These are phyloP conservation scores for Loxodonta africana DNA, from an alignment of 2,113 vertebrate species.

Conservation along the genomic window DNA sequence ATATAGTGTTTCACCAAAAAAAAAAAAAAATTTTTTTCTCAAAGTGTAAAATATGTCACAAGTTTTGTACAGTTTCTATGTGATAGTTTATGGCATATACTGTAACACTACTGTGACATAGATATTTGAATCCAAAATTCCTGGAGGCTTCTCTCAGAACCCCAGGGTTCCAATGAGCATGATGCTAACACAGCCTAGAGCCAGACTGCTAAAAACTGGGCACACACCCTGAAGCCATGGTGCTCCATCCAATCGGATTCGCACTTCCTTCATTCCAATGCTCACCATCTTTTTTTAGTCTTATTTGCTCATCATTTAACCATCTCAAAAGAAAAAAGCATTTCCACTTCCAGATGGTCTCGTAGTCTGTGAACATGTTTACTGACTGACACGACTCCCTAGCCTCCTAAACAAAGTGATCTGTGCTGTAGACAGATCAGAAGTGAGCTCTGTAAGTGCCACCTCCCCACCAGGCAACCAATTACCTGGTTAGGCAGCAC, in stretches of 20 bases:
- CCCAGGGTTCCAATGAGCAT: background rate
- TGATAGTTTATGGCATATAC: background rate
- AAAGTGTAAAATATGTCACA: background rate
- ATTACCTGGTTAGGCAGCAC: accelerated
- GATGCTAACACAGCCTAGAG: background rate
- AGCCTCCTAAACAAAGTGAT: background rate
- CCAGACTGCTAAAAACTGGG: background rate
- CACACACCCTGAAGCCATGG: background rate
- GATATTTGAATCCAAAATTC: background rate
- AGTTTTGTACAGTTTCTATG: background rate
- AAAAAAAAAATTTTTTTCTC: background rate
- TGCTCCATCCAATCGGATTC: background rate
- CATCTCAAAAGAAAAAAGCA: background rate
- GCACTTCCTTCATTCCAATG: background rate
- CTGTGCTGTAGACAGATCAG: background rate
- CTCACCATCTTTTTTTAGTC: background rate
- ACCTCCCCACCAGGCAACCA: background rate
- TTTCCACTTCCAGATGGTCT: background rate
- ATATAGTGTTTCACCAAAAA: background rate
- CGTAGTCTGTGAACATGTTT: background rate
- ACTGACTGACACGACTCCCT: background rate
- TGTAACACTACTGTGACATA: background rate
- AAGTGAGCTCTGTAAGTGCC: background rate
- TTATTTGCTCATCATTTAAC: background rate
- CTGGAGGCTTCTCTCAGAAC: background rate